A percentile compares a stretch with the other conserved stretches of the same genome.
Evolutionary conservation across 2,888 invertebrate genomes (phyloP).

Genomic region (Trissoscelio sp.): DNA sequence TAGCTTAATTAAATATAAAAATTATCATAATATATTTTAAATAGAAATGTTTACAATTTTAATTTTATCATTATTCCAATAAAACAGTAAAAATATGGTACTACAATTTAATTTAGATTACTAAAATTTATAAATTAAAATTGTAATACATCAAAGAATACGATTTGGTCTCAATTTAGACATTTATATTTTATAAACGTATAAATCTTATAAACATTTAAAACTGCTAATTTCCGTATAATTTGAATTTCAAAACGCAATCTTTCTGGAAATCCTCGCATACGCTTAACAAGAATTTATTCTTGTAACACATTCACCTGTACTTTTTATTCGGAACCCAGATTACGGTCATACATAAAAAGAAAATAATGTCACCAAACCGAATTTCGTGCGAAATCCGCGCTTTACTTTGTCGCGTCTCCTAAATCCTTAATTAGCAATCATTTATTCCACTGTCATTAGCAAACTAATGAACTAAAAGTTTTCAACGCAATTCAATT

Average conservation of each 20-base stretch:
- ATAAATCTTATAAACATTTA: neutral
- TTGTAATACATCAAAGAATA: no score
- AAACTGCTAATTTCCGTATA: slow-evolving; percentile 15
- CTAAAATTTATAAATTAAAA: neutral
- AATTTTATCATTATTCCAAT: neutral
- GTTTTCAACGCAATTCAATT: slow-evolving; percentile 13
- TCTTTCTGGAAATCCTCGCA: slow-evolving; percentile 36
- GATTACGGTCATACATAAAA: slow-evolving; percentile 42
- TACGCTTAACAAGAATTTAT: slow-evolving; percentile 49
- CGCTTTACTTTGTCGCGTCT: neutral
- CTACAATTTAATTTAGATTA: no score
- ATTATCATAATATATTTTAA: no score
- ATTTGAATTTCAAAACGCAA: slow-evolving; percentile 36
- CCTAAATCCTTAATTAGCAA: slow-evolving; percentile 34
- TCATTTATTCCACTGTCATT: slow-evolving; percentile 37
- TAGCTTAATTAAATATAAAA: no score
- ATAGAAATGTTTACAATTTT: no score
- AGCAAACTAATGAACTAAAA: slow-evolving; percentile 32
- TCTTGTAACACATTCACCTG: slow-evolving; percentile 24
- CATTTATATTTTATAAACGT: neutral
- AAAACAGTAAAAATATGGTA: no score
- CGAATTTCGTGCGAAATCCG: slow-evolving; percentile 22
- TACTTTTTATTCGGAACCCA: slow-evolving; percentile 31
- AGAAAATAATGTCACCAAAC: slow-evolving; percentile 33
- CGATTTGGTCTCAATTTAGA: no score